Percentiles rank a stretch among this genome's conserved stretches.
Evolutionary conservation across 2,888 invertebrate genomes (phyloP).

Genomic region (Mythimna albipuncta): DNA sequence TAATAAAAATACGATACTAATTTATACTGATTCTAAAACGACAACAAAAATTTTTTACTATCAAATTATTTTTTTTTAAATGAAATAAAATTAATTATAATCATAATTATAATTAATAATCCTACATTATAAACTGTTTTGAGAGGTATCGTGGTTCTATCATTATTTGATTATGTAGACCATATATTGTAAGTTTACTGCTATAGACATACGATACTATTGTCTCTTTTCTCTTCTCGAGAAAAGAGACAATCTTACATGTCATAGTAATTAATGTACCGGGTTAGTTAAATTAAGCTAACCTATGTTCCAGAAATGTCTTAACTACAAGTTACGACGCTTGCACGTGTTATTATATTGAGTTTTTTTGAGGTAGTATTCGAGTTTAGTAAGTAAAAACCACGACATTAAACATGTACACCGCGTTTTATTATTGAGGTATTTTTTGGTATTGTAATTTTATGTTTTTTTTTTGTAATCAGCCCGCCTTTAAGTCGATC

Average conservation of each 20-base stretch:
- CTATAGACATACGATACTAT: slow-evolving; percentile 36
- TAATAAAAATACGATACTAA: not conserved
- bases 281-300: slow-evolving; percentile 28
- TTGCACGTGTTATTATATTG: slow-evolving; percentile 36
- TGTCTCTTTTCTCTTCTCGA: slow-evolving; percentile 33
- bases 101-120: slow-evolving; percentile 21
- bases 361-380: slow-evolving; percentile 59
- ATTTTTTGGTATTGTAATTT: not conserved
- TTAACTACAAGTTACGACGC: slow-evolving; percentile 23
- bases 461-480: not conserved
- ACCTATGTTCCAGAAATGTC: slow-evolving; percentile 29
- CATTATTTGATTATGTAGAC: slow-evolving; percentile 33
- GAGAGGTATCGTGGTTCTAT: slow-evolving; percentile 62
- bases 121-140: slow-evolving; percentile 32
- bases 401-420: slow-evolving; percentile 33
- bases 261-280: slow-evolving; percentile 4
- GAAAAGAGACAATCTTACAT: slow-evolving; percentile 32
- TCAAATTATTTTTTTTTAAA: not conserved
- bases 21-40: no score
- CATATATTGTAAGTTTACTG: slow-evolving; percentile 30
- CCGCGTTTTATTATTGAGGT: not conserved
- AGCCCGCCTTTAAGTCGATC: not conserved
- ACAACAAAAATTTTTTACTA: not conserved
- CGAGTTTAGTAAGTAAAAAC: slow-evolving; percentile 33
- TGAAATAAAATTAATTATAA: not conserved